A percentile compares a stretch with the other conserved stretches of the same genome.
phyloP scores from a whole-genome alignment of 2,113 vertebrate genomes.

The Hippocampus zosterae region DNA sequence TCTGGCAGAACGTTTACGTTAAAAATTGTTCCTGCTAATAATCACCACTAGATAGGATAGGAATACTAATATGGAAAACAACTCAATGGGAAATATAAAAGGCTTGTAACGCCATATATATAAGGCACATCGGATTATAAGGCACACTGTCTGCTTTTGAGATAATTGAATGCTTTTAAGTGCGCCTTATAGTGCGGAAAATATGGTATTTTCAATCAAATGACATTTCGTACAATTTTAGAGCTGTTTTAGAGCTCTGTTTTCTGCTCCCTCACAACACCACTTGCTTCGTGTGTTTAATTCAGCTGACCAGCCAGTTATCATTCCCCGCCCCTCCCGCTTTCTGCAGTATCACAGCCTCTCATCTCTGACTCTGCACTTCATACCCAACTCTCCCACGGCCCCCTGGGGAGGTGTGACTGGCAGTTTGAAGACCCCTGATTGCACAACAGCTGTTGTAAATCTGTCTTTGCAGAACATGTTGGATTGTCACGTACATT shows the following conservation, averaged over 20 bases:
- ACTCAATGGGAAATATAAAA: no score
- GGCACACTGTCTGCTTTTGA: no score
- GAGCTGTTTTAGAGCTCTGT: background rate
- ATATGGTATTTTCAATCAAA: background rate
- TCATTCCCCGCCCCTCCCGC: background rate
- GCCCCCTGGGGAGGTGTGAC: constrained; percentile 1
- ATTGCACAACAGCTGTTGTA: constrained; percentile 1
- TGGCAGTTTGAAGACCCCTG: background rate
- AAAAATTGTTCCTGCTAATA: no score
- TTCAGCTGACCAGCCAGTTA: background rate
- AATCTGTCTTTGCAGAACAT: constrained; percentile 14
- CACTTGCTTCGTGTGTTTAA: background rate
- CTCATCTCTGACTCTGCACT: background rate
- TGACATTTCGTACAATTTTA: background rate
- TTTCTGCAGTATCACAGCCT: background rate
- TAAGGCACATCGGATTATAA: no score
- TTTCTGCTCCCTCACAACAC: background rate
- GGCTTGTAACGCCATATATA: no score
- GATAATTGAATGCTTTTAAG: no score
- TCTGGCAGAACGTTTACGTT: no score
- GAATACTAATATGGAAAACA: no score
- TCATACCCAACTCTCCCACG: background rate
- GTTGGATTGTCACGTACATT: constrained; percentile 17
- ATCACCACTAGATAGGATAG: no score
- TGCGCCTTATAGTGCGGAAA: no score